Evolutionary conservation across 2,888 invertebrate species (phyloP), one percentile per base, ranked within the genome.

Genomic region (Seladonia tumulorum): DNA sequence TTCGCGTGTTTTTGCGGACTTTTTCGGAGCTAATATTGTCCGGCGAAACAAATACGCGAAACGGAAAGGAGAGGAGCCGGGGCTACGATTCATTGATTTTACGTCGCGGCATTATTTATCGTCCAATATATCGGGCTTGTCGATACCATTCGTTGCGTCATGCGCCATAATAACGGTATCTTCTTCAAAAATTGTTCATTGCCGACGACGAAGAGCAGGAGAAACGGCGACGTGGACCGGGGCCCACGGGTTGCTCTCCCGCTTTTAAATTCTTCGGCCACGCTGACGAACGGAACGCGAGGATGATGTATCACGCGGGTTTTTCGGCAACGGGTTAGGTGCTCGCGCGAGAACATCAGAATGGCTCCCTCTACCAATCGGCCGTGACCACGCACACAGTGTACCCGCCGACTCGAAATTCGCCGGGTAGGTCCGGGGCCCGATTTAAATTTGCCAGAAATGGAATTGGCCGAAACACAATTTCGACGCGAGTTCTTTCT

Each of bases 101-200:
- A 91, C 88, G 94, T 92, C 92, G 87, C 84, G 83, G 90, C 92
- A 94, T 94, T 93, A 94, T 94, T 94, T 94, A 94, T 90, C 89
- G 93, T 89, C 88, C 92, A 91, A 94, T 94, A 93, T 92, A 94
- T 94, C 91, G 90, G 81, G 87, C 91, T 93, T 94, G 94, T 94
- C 94, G 94, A 94, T 94, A 94, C 91, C 94, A 94, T 92, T 94
- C 93, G 94, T 93, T 92, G 93, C 93, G 93, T 94, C 94, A 94
- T 92, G 90, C 91, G 92, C 91, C 91, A 93, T 93, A 93, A 94
- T 93, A 94, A 93, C 92, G 92, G 91, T 93, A 93, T 93, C 92
- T 91, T 93, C 91, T 90, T 91, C 83, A 90, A 93, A 68, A 92
- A 92, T 90, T 91, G 93, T 91, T 91, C 91, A 89, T 87, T 88